Conservation (phyloP, 2,888 invertebrate genomes). For the Silvanus unidentatus region DNA sequence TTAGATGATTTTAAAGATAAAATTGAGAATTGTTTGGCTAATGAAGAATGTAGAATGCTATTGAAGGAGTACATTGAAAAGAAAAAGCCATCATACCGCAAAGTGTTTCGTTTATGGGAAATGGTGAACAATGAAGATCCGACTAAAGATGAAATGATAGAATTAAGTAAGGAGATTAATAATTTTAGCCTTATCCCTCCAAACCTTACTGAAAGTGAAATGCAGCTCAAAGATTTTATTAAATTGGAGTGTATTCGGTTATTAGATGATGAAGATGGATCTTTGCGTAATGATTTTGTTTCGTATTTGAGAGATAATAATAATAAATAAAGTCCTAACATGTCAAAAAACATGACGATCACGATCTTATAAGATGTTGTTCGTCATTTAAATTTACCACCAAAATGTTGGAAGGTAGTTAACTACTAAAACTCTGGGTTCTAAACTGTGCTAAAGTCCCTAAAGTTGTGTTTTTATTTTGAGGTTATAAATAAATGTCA, state of each 20-base stretch:
- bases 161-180: constrained; percentile 29
- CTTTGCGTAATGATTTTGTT: constrained; percentile 23
- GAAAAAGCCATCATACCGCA: constrained; percentile 16
- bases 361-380: too few relatives aligned
- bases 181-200: constrained; percentile 28
- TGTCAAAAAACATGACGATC: too few relatives aligned
- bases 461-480: too few relatives aligned
- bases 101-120: constrained; percentile 27
- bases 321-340: too few relatives aligned
- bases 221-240: constrained; percentile 26
- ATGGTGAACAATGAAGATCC: constrained; percentile 18
- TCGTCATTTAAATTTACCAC: too few relatives aligned
- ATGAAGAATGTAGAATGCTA: constrained; percentile 19
- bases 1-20: constrained; percentile 28
- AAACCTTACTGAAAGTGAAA: constrained; percentile 25
- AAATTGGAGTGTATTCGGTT: constrained; percentile 32
- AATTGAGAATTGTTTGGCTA: constrained; percentile 27
- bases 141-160: constrained; percentile 27
- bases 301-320: constrained; percentile 19
- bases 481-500: too few relatives aligned
- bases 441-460: too few relatives aligned
- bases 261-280: too few relatives aligned
- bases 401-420: too few relatives aligned
- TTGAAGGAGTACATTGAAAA: constrained; percentile 17
- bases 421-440: too few relatives aligned